These are phyloP conservation scores for Lycia hirtaria DNA, from an alignment of 2,888 invertebrate species.

Conservation along the genomic window DNA sequence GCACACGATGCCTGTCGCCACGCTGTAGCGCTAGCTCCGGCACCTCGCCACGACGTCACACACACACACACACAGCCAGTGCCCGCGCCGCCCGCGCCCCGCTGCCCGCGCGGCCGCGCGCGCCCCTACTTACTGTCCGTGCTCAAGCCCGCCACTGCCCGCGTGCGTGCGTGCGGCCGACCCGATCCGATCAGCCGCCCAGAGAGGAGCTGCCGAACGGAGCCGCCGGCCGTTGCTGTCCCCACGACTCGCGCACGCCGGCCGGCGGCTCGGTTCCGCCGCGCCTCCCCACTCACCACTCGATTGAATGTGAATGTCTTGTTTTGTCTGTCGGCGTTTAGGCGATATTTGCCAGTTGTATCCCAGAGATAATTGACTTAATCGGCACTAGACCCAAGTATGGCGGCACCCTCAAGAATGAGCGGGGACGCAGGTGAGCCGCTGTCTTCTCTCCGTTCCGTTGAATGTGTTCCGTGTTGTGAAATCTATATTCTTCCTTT, in stretches of 20 bases:
- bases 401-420: conserved; percentile 99
- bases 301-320: conserved; percentile 85
- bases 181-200: conserved; percentile 42
- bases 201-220: conserved; percentile 44
- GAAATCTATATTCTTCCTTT: conserved; percentile 83
- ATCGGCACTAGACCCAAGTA: conserved; percentile 99
- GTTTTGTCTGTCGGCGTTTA: conserved; percentile 89
- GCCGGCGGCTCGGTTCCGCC: conserved; percentile 59
- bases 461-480: conserved; percentile 87
- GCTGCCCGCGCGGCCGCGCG: conserved; percentile 31
- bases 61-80: conserved; percentile 84
- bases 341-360: conserved; percentile 99
- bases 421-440: conserved; percentile 99
- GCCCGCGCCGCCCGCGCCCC: conserved; percentile 61
- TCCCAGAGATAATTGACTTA: conserved; percentile 99
- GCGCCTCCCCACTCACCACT: conserved; percentile 59
- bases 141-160: conserved; percentile 31
- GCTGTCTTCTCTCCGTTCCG: conserved; percentile 86
- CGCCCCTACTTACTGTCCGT: conserved; percentile 25
- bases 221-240: conserved; percentile 44
- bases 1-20: conserved; percentile 86
- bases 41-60: conserved; percentile 84
- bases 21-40: conserved; percentile 86
- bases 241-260: conserved; percentile 47
- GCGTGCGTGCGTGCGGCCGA: conserved; percentile 37